phyloP scores from a whole-genome alignment of 2,797 vertebrate genomes.

The Pyrocephalus nanus region DNA sequence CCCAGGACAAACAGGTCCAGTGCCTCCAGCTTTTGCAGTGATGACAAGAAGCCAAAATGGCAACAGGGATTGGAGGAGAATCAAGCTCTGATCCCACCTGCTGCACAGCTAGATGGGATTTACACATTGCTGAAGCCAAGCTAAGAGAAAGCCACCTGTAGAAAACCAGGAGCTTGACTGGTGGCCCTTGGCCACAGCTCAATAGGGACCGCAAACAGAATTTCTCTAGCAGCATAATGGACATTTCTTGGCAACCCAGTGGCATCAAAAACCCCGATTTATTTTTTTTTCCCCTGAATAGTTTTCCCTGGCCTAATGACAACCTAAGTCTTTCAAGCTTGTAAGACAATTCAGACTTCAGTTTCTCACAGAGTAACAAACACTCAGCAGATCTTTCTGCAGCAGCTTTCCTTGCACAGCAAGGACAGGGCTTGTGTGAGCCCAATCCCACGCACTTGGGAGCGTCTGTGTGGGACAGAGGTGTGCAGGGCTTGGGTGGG shows the following conservation, averaged over 20 bases:
- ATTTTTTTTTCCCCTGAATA: neutral
- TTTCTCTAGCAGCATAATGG: neutral
- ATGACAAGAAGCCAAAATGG: neutral
- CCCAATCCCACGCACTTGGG: neutral
- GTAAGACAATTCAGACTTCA: neutral
- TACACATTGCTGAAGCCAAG: accelerated
- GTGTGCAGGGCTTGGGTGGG: neutral
- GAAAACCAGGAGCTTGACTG: neutral
- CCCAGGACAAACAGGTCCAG: neutral
- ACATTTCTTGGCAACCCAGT: neutral
- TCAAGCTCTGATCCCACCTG: neutral
- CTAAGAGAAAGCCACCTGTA: neutral
- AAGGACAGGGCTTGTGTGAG: neutral
- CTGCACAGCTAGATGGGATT: neutral
- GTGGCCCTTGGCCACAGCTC: neutral
- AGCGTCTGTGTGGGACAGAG: neutral
- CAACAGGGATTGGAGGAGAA: too few species aligned
- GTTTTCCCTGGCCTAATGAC: neutral
- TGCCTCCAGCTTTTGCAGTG: neutral
- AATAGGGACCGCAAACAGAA: neutral
- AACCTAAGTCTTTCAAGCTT: neutral
- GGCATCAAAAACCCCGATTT: neutral
- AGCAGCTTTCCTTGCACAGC: neutral
- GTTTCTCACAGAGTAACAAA: neutral
- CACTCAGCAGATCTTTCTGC: neutral